Conservation (phyloP, 2,888 invertebrate genomes). For the Leptinotarsa haldemani region DNA sequence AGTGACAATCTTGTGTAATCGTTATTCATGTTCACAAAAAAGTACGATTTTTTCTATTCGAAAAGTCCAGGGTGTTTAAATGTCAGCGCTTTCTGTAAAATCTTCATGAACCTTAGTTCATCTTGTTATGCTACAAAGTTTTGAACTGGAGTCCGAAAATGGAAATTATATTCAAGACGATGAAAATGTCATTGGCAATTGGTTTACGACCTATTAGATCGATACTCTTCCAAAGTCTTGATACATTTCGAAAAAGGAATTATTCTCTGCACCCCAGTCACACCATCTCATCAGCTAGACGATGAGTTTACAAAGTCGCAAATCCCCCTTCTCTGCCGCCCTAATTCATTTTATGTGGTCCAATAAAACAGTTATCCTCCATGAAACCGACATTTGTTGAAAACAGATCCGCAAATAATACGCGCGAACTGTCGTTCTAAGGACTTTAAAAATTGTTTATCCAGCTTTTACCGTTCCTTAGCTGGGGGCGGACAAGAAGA, state of each 20-base stretch:
- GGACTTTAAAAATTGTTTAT: constrained; percentile 29
- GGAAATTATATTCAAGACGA: no score
- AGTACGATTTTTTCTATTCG: no score
- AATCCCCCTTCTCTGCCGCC: background rate
- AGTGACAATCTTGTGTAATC: no score
- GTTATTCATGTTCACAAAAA: no score
- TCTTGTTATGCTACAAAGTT: no score
- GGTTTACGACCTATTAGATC: no score
- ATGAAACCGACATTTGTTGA: constrained; percentile 29
- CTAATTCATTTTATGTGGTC: constrained; percentile 24
- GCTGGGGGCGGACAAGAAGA: constrained; percentile 6
- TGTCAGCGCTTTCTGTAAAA: no score
- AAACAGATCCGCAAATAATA: constrained; percentile 30
- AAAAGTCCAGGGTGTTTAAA: no score
- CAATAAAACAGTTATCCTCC: constrained; percentile 25
- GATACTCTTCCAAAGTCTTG: background rate
- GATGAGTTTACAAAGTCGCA: background rate
- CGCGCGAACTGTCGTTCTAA: constrained; percentile 4
- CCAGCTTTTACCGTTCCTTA: constrained; percentile 14
- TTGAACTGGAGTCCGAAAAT: no score
- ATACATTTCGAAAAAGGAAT: background rate
- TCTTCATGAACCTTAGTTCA: no score
- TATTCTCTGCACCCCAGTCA: background rate
- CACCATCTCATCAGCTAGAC: background rate
- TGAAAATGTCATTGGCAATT: no score